These are phyloP conservation scores for Lamprologus speciosus DNA, from an alignment of 2,113 vertebrate genomes.

Conservation along the genomic window DNA sequence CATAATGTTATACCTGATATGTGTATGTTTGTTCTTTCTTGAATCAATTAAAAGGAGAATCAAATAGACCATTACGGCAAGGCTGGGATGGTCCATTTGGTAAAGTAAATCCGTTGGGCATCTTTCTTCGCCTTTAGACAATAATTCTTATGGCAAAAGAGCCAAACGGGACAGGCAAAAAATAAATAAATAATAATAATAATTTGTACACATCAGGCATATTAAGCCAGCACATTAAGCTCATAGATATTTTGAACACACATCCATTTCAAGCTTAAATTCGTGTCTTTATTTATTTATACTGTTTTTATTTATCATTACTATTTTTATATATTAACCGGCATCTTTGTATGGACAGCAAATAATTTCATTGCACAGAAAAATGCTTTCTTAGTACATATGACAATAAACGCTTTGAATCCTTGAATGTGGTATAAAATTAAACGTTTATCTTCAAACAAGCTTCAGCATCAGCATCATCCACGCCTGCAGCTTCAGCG, in stretches of 20 bases:
- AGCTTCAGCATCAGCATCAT: neutral
- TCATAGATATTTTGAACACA: neutral
- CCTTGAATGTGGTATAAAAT: neutral
- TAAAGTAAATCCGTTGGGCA: no score
- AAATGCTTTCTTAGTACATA: neutral
- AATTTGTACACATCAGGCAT: neutral
- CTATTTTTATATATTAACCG: neutral
- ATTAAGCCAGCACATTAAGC: neutral
- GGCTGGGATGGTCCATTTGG: no score
- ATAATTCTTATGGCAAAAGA: no score
- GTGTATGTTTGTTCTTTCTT: neutral
- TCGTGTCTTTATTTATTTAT: neutral
- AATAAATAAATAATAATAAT: neutral
- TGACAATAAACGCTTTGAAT: neutral
- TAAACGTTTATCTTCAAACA: fast-evolving
- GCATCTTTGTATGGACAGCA: neutral
- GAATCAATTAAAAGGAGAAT: neutral
- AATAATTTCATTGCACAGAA: neutral
- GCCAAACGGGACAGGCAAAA: no score
- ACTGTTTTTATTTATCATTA: neutral
- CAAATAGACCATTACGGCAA: no score
- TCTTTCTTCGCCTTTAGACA: no score
- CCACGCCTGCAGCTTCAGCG: fast-evolving
- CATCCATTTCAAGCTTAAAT: neutral
- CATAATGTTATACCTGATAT: neutral